Evolutionary conservation across 2,888 invertebrate species (phyloP), one percentile per base, ranked within the genome.

Genomic region (Limnephilus rhombicus): DNA sequence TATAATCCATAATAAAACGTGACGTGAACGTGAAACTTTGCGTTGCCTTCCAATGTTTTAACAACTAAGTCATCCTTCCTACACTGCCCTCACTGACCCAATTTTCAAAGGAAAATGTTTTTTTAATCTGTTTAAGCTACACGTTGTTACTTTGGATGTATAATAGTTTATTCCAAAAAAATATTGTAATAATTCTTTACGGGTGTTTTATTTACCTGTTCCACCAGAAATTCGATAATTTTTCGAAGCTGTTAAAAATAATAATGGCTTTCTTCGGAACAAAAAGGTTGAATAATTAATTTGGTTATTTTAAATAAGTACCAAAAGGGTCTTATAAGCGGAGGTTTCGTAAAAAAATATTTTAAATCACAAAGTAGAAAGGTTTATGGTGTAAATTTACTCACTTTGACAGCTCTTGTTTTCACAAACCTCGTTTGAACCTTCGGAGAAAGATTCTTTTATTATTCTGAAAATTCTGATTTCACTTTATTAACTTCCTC

Each of bases 281-380:
- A 68, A 68, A 68, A 68, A 68, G 68, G 68, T 68, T 68, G 68
- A 68, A 68, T n/a, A 68, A 68, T 68, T 68, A 68, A 68, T 68
- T 68, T 68, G 68, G 68, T 68, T 68, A 68, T 68, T 68, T 68
- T 68, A 24, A 68, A n/a, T n/a, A 68, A 68, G 68, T 68, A 68
- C 68, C 68, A 68, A 68, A 68, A n/a, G 68, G 68, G 68, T 68
- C 68, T 68, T 68, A 68, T 68, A 68, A 68, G 68, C n/a, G 68
- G 68, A 68, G 68, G 68, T 68, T 68, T 68, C 9, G n/a, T 24
- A 24, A 68, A 68, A 68, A 68, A 68, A 68, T 68, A 68, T 68
- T 68, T 68, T 68, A 68, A 68, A 68, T 68, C 68, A 68, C 68
- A 68, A 68, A 68, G 24, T n/a, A 68, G 68, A 68, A 68, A 68